Evolutionary conservation across 2,888 invertebrate genomes (phyloP).

Genomic region (Seira sanloemensis): DNA sequence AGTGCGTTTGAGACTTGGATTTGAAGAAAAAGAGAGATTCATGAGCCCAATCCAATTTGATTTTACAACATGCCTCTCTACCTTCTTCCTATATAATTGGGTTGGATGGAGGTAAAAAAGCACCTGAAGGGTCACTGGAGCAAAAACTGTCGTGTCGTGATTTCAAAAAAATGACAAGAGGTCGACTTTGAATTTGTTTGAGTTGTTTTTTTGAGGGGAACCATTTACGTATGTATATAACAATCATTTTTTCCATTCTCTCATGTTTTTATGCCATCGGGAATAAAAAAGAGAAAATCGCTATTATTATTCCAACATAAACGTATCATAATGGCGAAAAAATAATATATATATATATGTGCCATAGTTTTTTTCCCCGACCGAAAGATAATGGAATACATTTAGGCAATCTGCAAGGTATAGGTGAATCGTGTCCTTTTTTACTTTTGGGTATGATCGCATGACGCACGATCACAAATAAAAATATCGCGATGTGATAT

Average conservation of each 20-base stretch:
- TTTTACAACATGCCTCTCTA: too few species aligned
- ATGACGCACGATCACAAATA: background rate
- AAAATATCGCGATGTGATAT: background rate
- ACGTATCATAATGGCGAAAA: too few species aligned
- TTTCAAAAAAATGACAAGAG: background rate
- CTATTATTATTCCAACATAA: slow-evolving; percentile 5
- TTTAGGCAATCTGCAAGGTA: background rate
- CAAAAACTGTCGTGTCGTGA: slow-evolving; percentile 4
- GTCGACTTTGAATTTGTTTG: background rate
- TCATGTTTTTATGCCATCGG: background rate
- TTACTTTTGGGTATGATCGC: background rate
- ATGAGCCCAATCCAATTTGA: too few species aligned
- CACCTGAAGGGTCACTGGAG: slow-evolving; percentile 1
- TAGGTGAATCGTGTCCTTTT: background rate
- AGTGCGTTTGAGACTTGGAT: background rate
- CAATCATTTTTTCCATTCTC: background rate
- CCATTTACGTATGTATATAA: background rate
- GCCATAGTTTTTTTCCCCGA: too few species aligned
- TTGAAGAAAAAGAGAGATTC: too few species aligned
- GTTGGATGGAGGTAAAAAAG: too few species aligned
- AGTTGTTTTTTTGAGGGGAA: background rate
- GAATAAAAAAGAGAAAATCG: background rate
- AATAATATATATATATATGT: too few species aligned
- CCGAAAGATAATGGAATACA: background rate
- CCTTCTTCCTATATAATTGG: background rate